Percentiles rank a stretch among this genome's conserved stretches.
phyloP scores from a whole-genome alignment of 1,140 invertebrate genomes.

The Brachionus manjavacas region DNA sequence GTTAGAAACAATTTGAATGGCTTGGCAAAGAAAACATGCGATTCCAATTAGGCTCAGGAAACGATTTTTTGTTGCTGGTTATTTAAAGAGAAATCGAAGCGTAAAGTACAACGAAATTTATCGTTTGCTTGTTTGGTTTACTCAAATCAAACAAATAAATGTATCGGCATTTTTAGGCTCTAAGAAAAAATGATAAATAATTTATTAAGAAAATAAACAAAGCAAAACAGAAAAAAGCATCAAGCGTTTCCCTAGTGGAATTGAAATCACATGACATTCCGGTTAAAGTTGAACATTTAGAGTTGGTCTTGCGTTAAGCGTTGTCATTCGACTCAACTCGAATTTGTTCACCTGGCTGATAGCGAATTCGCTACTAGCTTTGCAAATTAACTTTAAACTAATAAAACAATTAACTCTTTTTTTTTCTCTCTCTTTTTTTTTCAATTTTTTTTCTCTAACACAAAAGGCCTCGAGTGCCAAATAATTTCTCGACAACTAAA shows the following conservation, averaged over 20 bases:
- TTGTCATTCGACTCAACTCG: not conserved
- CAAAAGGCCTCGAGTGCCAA: not conserved
- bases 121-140: not conserved
- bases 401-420: not conserved
- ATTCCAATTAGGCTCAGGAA: not conserved
- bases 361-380: not conserved
- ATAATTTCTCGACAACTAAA: not conserved
- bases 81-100: not conserved
- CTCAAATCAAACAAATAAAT: not conserved
- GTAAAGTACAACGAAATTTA: not conserved
- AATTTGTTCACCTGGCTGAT: not conserved
- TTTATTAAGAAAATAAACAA: not conserved
- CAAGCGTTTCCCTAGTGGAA: conserved; percentile 11
- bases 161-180: not conserved
- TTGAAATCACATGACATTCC: conserved; percentile 5
- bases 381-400: conserved; percentile 8
- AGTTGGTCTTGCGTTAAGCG: not conserved
- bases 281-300: not conserved
- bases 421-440: too few species aligned
- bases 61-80: not conserved
- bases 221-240: not conserved
- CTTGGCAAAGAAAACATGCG: not conserved
- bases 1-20: not conserved
- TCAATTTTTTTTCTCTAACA: not conserved
- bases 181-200: not conserved